Evolutionary conservation across 1,140 invertebrate species (phyloP), one percentile per base, ranked within the genome.

Genomic region (Drosophila neocordata): DNA sequence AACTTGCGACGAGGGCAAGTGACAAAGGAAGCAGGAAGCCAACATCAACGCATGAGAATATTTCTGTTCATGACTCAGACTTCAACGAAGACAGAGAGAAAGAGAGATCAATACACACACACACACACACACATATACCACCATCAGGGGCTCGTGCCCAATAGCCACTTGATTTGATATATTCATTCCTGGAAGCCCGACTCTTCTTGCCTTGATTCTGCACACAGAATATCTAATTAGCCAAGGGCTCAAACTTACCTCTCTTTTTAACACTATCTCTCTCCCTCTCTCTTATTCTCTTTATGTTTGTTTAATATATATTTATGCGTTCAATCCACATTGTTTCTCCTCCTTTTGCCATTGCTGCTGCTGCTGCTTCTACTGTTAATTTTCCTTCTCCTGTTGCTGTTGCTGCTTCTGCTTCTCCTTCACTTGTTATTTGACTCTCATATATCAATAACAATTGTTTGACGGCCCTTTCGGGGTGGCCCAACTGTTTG

Each of bases 221-320:
- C 78, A 67, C 83, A 88, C 79, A 69, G 83, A 88, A 88, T 88
- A 65, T 65, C 53, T 88, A 83, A 88, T 88, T 88, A 84, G 79
- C 38, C 53, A 37, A 62, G 69, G 59, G 31, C 48, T 56, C 44
- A 48, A 18, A 48, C 41, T 48, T 11, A 48, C 41, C 41, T 44
- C 41, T 44, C 41, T 44, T 9, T n/a, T n/a, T n/a, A n/a, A 20
- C 37, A 27, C 63, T 60, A 20, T 1, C n/a, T 22, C 2, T 38
- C 24, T 24, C 60, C 24, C 3, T 27, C 41, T 27, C 3, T n/a
- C n/a, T n/a, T n/a, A n/a, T n/a, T n/a, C n/a, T n/a, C n/a, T n/a
- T n/a, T n/a, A n/a, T n/a, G n/a, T 13, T 48, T 48, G 15, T 9
- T 48, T 44, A 44, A 44, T 44, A 44, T 44, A 44, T 48, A 48